A percentile compares a stretch with the other conserved stretches of the same genome.
phyloP scores from a whole-genome alignment of 2,888 invertebrate genomes.

The Tachina lurida region DNA sequence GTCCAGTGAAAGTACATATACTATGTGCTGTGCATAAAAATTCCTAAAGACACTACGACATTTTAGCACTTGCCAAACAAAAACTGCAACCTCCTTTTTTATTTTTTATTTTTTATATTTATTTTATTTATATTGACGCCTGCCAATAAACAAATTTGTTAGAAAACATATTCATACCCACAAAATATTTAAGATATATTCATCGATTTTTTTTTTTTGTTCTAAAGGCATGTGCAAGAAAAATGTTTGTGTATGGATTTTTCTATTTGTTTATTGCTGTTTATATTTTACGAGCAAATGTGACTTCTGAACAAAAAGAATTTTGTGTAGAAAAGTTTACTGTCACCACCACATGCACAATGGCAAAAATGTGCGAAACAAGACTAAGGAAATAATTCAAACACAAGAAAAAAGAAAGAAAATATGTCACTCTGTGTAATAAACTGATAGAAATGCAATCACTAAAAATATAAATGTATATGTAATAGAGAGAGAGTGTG shows the following conservation, averaged over 20 bases:
- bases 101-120: neutral
- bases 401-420: neutral
- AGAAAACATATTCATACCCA: conserved; percentile 4
- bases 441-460: conserved; percentile 26
- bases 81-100: neutral
- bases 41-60: too few species aligned
- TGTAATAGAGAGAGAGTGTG: too few species aligned
- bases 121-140: conserved; percentile 14
- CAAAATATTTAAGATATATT: neutral
- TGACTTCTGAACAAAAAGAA: conserved; percentile 14
- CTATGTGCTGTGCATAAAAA: neutral
- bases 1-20: too few species aligned
- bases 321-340: conserved; percentile 17
- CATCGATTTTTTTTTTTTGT: neutral
- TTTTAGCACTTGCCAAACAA: neutral
- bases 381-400: neutral
- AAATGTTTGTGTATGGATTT: neutral
- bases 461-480: neutral
- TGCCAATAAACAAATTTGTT: conserved; percentile 49
- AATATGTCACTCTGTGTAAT: conserved; percentile 9
- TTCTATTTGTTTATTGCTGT: conserved; percentile 15
- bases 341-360: conserved; percentile 53
- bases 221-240: neutral
- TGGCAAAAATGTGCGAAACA: neutral
- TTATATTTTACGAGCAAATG: conserved; percentile 18